Evolutionary conservation across 37 sponge, comb jelly and placozoan species (phyloP).

Genomic region (Bolinopsis microptera): DNA sequence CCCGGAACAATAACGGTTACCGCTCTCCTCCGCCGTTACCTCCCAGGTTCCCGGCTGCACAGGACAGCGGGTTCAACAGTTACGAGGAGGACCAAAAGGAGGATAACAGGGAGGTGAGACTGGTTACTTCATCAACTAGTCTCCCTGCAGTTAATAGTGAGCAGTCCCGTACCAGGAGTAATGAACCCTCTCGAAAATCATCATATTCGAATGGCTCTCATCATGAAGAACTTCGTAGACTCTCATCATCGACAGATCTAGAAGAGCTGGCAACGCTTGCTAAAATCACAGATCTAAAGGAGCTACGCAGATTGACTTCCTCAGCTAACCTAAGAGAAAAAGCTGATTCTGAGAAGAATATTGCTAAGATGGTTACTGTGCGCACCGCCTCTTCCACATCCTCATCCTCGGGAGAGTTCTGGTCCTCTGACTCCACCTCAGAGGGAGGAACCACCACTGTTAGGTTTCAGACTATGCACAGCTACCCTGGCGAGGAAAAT

Average conservation of each 20-base stretch:
- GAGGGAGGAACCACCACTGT: not conserved
- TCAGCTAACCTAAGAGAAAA: not conserved
- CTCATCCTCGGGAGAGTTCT: not conserved
- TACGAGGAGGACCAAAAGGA: conserved; percentile 15
- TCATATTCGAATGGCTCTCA: not conserved
- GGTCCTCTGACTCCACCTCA: not conserved
- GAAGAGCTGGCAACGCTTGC: not conserved
- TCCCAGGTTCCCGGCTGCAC: not conserved
- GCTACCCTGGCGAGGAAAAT: conserved; percentile 9
- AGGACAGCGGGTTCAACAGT: conserved; percentile 40
- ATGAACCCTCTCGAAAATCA: not conserved
- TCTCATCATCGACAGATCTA: not conserved
- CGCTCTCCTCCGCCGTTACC: not conserved
- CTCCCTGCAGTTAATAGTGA: not conserved
- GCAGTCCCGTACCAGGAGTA: not conserved
- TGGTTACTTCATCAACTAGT: no score
- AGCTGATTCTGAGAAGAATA: not conserved
- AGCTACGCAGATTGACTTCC: not conserved
- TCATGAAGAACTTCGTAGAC: not conserved
- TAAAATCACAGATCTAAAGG: not conserved
- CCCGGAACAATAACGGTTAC: not conserved
- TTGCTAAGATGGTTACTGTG: not conserved
- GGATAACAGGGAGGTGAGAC: not conserved
- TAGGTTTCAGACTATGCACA: conserved; percentile 64
- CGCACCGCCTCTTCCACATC: not conserved